Conservation (phyloP, 2,113 vertebrate genomes). For the Emydocephalus ijimae region DNA sequence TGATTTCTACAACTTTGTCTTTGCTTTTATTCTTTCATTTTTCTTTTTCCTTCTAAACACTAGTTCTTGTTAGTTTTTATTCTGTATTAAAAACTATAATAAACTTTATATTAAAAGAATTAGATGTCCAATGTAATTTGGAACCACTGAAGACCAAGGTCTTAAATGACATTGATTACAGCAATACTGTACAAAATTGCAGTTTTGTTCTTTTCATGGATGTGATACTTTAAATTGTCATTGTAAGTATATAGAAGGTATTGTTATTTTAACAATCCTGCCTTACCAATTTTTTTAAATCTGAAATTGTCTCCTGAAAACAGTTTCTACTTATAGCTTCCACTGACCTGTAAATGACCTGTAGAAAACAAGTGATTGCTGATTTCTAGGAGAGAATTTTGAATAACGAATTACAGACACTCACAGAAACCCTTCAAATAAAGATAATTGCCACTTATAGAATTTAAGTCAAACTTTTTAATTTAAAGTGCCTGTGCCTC, state of each 20-base stretch:
- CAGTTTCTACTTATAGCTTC: background rate
- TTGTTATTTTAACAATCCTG: background rate
- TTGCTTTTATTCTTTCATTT: background rate
- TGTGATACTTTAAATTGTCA: background rate
- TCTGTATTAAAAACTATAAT: background rate
- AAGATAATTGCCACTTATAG: background rate
- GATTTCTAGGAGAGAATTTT: background rate
- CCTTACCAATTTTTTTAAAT: background rate
- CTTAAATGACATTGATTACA: background rate
- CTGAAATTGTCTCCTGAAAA: background rate
- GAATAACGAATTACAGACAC: background rate
- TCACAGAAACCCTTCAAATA: background rate
- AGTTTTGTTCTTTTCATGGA: background rate
- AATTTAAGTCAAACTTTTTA: background rate
- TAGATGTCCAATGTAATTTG: background rate
- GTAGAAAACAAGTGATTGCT: background rate
- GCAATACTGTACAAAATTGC: background rate
- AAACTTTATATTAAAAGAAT: background rate
- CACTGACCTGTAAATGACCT: background rate
- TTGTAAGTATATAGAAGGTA: background rate
- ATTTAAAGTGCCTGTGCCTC: background rate
- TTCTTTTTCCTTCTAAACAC: background rate
- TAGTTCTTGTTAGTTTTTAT: background rate
- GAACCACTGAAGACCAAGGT: background rate
- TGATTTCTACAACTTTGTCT: background rate